Base-by-base conservation (phyloP, 2,797 vertebrate species). In the Peromyscus nudipes region DNA sequence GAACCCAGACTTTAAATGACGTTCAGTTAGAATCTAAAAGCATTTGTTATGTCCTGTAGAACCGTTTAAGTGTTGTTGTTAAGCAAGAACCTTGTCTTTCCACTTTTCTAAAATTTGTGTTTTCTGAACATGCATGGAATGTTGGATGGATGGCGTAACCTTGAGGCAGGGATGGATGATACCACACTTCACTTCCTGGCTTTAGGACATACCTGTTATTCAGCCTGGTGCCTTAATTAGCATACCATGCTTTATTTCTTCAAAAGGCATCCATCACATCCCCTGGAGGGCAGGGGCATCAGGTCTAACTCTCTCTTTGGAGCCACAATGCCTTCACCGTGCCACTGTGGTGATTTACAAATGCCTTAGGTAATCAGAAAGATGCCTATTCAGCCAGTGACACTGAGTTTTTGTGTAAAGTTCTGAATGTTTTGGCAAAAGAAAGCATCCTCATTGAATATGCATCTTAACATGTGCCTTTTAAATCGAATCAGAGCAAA, bases 1-100 rank as follows among this genome's bases (percentile, higher is more conserved):
- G 88, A 91, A 77, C 64, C 93, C 37, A 71, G 82, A 83, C 79
- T 91, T 95, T 91, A 96, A 97, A 85, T 87, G 69, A 92, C 34
- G 23, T 89, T 8, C 43, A 81, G 82, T 89, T 87, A 93, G 85
- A 94, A 95, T 85, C 37, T 31, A 89, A 80, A 46, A 92, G 65
- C 65, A 71, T 91, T 64, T 88, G 40, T 65, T 88, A 71, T 92
- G 10, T 37, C 0, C 62, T 83, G 65, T 9, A 17, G 75, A 69
- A 91, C 76, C 37, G 14, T 67, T 64, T 94, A 94, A 89, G 49
- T 62, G 62, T 46, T 85, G 27, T 80, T 89, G 16, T 76, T 82
- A 91, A 55, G 64, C 21, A 91, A 67, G 88, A 91, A 25, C 25
- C 34, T 52, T 85, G 96, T 52, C 62, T 17, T 84, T 94, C 87